phyloP scores from a whole-genome alignment of 2,797 vertebrate genomes.

The Pseudochaenichthys georgianus region DNA sequence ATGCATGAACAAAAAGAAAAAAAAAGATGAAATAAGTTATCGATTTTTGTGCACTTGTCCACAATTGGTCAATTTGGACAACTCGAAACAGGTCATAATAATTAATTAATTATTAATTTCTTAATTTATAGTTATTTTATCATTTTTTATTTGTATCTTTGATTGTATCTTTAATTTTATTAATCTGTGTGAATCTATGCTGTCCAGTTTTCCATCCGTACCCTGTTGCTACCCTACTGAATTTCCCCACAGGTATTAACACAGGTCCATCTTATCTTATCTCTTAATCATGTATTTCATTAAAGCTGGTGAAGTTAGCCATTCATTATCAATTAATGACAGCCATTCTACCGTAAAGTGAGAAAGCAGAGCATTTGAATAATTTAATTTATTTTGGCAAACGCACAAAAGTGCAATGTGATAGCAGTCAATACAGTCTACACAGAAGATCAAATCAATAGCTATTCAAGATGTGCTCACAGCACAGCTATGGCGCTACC shows the following conservation, averaged over 20 bases:
- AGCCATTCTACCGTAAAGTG: constrained; percentile 24
- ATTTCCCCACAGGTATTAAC: too few species aligned
- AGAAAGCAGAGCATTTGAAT: constrained; percentile 45
- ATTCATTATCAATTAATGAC: constrained; percentile 25
- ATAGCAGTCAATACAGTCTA: constrained; percentile 26
- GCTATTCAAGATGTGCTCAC: constrained; percentile 7
- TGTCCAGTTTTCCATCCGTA: too few species aligned
- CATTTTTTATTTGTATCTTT: too few species aligned
- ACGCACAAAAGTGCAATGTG: constrained; percentile 31
- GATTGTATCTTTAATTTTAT: too few species aligned
- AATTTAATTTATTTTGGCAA: constrained; percentile 52
- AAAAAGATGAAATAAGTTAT: too few species aligned
- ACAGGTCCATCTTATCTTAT: too few species aligned
- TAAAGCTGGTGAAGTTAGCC: constrained; percentile 18
- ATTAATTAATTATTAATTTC: too few species aligned
- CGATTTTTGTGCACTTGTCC: too few species aligned
- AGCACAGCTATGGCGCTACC: constrained; percentile 4
- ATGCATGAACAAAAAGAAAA: neutral
- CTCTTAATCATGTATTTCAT: constrained; percentile 28
- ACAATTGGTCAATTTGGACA: constrained; percentile 9
- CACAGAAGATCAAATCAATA: constrained; percentile 31
- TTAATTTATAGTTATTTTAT: too few species aligned
- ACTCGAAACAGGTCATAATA: constrained; percentile 11
- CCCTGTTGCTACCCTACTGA: too few species aligned
- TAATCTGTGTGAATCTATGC: too few species aligned